phyloP scores from a whole-genome alignment of 2,113 vertebrate genomes.

The Echinops telfairi region DNA sequence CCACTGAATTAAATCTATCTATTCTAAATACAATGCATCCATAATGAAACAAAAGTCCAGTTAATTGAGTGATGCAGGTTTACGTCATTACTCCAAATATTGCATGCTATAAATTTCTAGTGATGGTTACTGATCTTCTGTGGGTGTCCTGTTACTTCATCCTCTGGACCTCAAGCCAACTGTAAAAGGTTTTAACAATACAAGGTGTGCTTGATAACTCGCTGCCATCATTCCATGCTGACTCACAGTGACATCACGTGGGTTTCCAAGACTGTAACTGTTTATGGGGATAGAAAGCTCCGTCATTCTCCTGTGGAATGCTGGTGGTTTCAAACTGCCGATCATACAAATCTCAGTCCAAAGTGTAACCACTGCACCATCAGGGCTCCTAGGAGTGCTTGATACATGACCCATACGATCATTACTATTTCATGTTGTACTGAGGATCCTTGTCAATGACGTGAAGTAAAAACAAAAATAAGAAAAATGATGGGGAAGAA shows the following conservation, averaged over 20 bases:
- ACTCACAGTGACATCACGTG: too few relatives aligned
- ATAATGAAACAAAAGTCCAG: background rate
- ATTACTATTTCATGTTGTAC: background rate
- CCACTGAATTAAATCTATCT: constrained; percentile 36
- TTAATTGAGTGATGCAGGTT: background rate
- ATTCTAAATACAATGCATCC: background rate
- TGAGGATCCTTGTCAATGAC: background rate
- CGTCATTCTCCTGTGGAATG: too few relatives aligned
- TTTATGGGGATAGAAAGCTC: too few relatives aligned
- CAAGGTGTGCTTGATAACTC: too few relatives aligned
- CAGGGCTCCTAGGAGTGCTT: background rate
- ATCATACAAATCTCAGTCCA: too few relatives aligned
- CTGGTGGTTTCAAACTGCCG: too few relatives aligned
- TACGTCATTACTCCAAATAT: background rate
- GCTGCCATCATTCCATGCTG: too few relatives aligned
- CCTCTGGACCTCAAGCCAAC: background rate
- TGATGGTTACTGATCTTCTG: background rate
- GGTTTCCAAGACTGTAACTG: too few relatives aligned
- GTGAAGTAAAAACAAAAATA: background rate
- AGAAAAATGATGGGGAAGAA: background rate
- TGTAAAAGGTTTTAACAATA: background rate
- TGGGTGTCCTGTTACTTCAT: background rate
- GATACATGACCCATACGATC: background rate
- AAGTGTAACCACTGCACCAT: too few relatives aligned
- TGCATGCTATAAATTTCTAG: background rate